A percentile compares a stretch with the other conserved stretches of the same genome.
Evolutionary conservation across 2,113 vertebrate genomes (phyloP).

Genomic region (Oryzias javanicus): DNA sequence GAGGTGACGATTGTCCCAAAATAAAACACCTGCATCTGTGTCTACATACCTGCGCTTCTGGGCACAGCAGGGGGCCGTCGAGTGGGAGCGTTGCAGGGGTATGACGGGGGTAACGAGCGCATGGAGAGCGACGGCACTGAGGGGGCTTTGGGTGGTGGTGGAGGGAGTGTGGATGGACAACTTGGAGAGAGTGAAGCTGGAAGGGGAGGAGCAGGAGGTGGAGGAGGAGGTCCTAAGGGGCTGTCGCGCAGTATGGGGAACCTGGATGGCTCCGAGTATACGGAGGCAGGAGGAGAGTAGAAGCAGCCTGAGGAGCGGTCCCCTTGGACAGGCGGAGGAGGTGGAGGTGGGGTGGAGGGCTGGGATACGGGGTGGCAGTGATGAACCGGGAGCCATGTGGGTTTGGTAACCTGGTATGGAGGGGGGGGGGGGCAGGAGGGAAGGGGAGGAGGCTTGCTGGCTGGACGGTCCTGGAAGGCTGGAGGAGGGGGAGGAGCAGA

Average conservation of each 20-base stretch:
- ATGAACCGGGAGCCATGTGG: constrained; percentile 75
- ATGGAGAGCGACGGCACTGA: constrained; percentile 68
- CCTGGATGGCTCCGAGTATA: constrained; percentile 33
- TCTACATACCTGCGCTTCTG: constrained; percentile 61
- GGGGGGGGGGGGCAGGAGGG: constrained; percentile 61
- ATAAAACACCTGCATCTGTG: background rate
- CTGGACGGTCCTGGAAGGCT: constrained; percentile 64
- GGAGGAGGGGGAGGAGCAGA: constrained; percentile 47
- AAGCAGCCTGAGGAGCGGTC: constrained; percentile 66
- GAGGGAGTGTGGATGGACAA: constrained; percentile 55
- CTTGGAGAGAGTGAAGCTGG: constrained; percentile 55
- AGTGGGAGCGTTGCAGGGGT: constrained; percentile 73
- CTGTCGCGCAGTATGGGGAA: constrained; percentile 62
- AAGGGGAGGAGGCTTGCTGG: constrained; percentile 64
- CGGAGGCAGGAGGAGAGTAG: constrained; percentile 46
- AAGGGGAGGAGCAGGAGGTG: constrained; percentile 68
- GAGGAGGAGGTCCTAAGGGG: constrained; percentile 62
- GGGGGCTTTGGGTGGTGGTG: constrained; percentile 76
- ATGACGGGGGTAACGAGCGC: constrained; percentile 78
- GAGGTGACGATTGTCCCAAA: background rate
- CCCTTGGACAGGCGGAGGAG: constrained; percentile 66
- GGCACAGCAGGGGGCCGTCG: constrained; percentile 77
- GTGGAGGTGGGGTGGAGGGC: constrained; percentile 55
- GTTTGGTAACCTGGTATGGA: constrained; percentile 71
- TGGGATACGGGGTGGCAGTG: constrained; percentile 45